phyloP scores from a whole-genome alignment of 1,140 invertebrate genomes.

The Saccostrea echinata region DNA sequence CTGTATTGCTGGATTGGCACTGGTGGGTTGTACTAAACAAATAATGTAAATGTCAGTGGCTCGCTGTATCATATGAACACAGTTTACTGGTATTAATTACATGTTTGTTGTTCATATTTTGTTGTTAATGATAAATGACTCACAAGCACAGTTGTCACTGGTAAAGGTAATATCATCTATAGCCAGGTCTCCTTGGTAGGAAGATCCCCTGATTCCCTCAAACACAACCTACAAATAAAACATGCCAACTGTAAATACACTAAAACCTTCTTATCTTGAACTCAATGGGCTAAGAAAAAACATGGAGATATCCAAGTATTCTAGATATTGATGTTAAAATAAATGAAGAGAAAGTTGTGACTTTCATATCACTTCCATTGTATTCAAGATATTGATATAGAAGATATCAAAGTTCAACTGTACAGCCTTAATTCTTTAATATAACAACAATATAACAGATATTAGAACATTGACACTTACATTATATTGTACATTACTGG shows the following conservation, averaged over 20 bases:
- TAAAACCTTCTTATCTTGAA: no score
- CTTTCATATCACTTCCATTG: no score
- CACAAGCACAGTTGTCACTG: slow-evolving; percentile 70
- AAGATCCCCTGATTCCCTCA: slow-evolving; percentile 69
- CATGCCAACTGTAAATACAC: no score
- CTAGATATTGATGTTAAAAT: no score
- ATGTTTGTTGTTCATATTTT: no score
- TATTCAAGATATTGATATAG: no score
- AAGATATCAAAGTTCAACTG: no score
- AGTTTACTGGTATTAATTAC: background rate
- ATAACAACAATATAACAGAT: no score
- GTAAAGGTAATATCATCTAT: slow-evolving; percentile 76
- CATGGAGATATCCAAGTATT: no score
- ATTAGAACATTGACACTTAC: slow-evolving; percentile 44
- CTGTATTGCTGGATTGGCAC: slow-evolving; percentile 66
- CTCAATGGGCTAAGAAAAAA: no score
- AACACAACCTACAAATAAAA: slow-evolving; percentile 67
- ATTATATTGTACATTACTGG: slow-evolving; percentile 52
- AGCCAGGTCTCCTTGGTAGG: slow-evolving; percentile 72
- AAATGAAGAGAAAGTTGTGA: no score
- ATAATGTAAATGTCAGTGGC: background rate
- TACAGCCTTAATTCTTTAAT: no score
- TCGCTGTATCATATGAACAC: background rate
- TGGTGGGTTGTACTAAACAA: slow-evolving; percentile 66
- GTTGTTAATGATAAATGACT: slow-evolving; percentile 16